Evolutionary conservation across 1,140 invertebrate genomes (phyloP).

Genomic region (Drosophila setifemur): DNA sequence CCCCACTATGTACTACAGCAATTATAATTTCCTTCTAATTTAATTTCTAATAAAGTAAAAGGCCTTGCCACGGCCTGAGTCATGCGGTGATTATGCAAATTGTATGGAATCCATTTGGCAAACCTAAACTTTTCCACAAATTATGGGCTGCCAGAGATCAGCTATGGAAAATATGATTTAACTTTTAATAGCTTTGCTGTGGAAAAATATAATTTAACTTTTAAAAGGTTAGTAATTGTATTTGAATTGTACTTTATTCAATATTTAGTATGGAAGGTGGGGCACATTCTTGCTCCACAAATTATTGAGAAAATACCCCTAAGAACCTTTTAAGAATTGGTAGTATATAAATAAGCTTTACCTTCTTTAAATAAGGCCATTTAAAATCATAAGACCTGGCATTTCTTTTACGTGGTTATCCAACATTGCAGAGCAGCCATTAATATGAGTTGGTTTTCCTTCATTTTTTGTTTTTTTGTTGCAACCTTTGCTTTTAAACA

Average conservation of each 20-base stretch:
- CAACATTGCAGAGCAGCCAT: conserved; percentile 31
- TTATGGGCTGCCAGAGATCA: not conserved
- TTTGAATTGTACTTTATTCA: too few species aligned
- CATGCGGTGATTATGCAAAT: conserved; percentile 27
- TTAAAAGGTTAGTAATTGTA: too few species aligned
- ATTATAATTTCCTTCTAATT: conserved; percentile 71
- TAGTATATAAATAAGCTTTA: too few species aligned
- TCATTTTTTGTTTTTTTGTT: not conserved
- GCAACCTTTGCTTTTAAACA: conserved; percentile 45
- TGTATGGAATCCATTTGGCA: conserved; percentile 13
- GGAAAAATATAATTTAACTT: too few species aligned
- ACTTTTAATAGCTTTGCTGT: too few species aligned
- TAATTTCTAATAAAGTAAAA: conserved; percentile 66
- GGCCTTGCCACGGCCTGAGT: conserved; percentile 12
- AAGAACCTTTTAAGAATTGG: too few species aligned
- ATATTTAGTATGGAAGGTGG: too few species aligned
- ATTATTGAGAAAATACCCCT: too few species aligned
- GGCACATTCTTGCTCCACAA: too few species aligned
- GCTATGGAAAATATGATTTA: too few species aligned
- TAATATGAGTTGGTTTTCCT: conserved; percentile 26
- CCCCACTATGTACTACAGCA: conserved; percentile 29
- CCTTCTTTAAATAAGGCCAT: conserved; percentile 16
- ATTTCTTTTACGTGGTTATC: conserved; percentile 25
- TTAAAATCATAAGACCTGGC: conserved; percentile 3
- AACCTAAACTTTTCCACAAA: conserved; percentile 2